Conservation (phyloP, 1,140 invertebrate species). For the Frieseomelitta varia region DNA sequence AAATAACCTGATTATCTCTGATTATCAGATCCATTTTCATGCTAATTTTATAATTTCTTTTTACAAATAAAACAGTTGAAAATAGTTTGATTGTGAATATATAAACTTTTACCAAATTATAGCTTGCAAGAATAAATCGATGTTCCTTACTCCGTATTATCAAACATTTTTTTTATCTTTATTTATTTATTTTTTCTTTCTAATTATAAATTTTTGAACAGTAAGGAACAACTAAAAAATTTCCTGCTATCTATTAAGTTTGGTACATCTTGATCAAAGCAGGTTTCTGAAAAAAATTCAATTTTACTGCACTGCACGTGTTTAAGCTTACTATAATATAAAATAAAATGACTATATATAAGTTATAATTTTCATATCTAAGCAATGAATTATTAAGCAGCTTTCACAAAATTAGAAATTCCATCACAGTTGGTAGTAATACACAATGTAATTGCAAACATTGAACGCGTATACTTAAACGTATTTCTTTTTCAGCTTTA, state of each 20-base stretch:
- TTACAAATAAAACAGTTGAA: conserved; percentile 1
- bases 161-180: conserved; percentile 6
- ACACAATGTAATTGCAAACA: conserved; percentile 21
- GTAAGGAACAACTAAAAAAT: conserved; percentile 25
- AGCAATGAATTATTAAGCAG: conserved; percentile 21
- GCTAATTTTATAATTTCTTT: background rate
- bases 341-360: conserved; percentile 25
- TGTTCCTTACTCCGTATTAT: conserved; percentile 30
- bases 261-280: conserved; percentile 50
- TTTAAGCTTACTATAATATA: conserved; percentile 33
- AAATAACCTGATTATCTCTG: background rate
- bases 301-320: conserved; percentile 26
- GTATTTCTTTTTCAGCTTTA: conserved; percentile 8
- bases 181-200: conserved; percentile 10
- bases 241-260: conserved; percentile 39
- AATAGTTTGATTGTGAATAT: conserved; percentile 49
- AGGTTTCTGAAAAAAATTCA: conserved; percentile 55
- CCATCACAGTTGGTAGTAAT: background rate
- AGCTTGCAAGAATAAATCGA: conserved; percentile 11
- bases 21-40: background rate
- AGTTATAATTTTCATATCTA: conserved; percentile 36
- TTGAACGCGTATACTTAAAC: conserved; percentile 12
- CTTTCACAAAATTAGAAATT: conserved; percentile 27
- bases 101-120: conserved; percentile 40
- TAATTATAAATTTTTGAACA: conserved; percentile 4